Base-by-base conservation (phyloP, 64 coral and sea anemone species). In the Porites lutea region DNA sequence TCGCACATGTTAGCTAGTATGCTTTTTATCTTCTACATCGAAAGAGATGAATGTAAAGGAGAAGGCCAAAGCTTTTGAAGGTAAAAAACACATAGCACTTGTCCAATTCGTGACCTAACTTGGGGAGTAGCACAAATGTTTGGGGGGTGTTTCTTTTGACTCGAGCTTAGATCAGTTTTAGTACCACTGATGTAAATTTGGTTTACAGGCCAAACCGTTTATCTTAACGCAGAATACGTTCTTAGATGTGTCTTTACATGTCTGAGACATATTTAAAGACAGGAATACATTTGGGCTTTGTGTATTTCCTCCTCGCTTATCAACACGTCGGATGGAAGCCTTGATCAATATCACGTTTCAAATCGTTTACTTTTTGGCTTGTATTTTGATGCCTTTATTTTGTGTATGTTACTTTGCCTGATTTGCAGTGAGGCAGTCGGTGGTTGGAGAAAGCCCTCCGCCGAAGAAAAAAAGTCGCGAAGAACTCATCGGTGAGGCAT, bases 31-130 rank as follows among this genome's bases (percentile, higher is more conserved):
- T 65, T 49, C 61, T 68, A 46, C 46, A 4, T 8, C 13, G 5
- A 65, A 9, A 19, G 69, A 63, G n/a, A 84, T 84, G 81, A 84
- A 48, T 52, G 81, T 84, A 4, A 84, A 84, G 62, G 15, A 84
- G 19, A 84, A 84, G 47, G 81, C 81, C 2, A 67, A 84, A 22
- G 81, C 46, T 19, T 84, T 84, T 51, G 81, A 84, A 84, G 81
- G 81, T 84, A 76, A 27, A 70, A 84, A 52, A 0, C 48, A 52
- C 52, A 27, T 4, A 7, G 45, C 45, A 46, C 5, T 4, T 9
- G 53, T 15, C 2, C 12, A 13, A 21, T 54, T 78, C 18, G 75
- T 15, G 15, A 12, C 75, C 16, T 53, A 77, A 14, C 8, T 54
- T 21, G 9, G 14, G 16, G 45, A 51, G 69, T 84, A 21, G 2